Evolutionary conservation across 2,888 invertebrate genomes (phyloP).

Genomic region (Pseudococcus jackbeardsleyi): DNA sequence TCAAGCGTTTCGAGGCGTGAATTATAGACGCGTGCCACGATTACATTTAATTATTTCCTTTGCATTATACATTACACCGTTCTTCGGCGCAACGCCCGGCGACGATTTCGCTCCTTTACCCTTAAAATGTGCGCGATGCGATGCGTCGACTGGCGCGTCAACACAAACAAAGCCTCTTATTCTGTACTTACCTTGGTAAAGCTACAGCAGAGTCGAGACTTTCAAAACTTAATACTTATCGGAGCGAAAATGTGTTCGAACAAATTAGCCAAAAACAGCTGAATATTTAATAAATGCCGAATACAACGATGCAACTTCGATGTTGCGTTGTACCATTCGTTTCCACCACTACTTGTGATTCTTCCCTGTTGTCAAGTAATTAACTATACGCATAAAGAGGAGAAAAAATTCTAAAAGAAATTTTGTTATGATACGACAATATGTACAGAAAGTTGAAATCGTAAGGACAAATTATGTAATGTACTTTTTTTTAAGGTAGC

Average conservation of each 20-base stretch:
- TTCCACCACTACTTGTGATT: too few species aligned
- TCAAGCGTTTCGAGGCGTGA: conserved; percentile 44
- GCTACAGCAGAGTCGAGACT: background rate
- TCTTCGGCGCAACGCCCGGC: background rate
- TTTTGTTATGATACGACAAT: too few species aligned
- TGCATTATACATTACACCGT: conserved; percentile 24
- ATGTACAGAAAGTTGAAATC: too few species aligned
- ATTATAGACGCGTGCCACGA: conserved; percentile 49
- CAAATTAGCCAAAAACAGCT: conserved; percentile 6
- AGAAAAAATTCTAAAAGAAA: too few species aligned
- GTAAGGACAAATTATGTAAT: too few species aligned
- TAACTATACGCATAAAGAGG: too few species aligned
- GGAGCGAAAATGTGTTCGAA: conserved; percentile 9
- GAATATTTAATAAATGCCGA: background rate
- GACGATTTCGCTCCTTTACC: conserved; percentile 5
- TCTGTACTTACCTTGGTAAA: too few species aligned
- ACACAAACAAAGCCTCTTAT: background rate
- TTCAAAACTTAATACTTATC: background rate
- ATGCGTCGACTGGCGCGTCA: conserved; percentile 5
- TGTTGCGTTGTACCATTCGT: background rate
- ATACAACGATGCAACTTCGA: background rate
- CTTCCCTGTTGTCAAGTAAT: too few species aligned
- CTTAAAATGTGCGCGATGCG: background rate
- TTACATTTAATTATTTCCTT: conserved; percentile 52
- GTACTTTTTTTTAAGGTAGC: too few species aligned